These are phyloP conservation scores for Isurus oxyrinchus DNA, from an alignment of 2,113 vertebrate species.

Conservation along the genomic window DNA sequence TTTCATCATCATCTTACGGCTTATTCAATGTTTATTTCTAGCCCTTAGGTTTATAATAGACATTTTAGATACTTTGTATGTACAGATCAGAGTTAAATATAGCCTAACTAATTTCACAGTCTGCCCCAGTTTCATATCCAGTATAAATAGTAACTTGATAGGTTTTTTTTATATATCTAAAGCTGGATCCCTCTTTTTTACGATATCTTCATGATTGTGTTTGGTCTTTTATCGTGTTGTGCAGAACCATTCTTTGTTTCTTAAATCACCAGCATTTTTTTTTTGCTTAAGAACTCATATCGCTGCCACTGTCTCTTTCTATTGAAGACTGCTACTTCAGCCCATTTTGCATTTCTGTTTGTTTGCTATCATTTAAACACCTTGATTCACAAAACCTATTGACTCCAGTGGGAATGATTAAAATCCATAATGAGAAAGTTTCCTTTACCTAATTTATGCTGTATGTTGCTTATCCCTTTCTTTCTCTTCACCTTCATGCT, in stretches of 20 bases:
- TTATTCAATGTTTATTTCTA: neutral
- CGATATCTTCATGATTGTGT: neutral
- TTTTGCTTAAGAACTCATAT: too few relatives aligned
- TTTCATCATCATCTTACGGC: neutral
- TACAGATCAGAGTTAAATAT: neutral
- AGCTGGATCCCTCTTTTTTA: neutral
- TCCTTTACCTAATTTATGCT: too few relatives aligned
- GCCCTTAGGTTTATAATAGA: neutral
- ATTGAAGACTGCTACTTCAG: too few relatives aligned
- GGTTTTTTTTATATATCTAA: neutral
- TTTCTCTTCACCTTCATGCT: too few relatives aligned
- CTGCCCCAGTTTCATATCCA: neutral
- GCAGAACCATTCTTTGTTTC: neutral
- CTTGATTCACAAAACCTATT: too few relatives aligned
- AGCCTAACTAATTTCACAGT: neutral
- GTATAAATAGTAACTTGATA: neutral
- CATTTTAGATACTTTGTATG: neutral
- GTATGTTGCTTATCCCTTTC: too few relatives aligned
- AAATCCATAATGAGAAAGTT: too few relatives aligned
- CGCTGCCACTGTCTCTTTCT: too few relatives aligned
- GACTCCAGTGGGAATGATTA: too few relatives aligned
- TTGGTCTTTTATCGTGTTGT: neutral
- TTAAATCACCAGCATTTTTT: too few relatives aligned
- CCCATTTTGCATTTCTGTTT: too few relatives aligned
- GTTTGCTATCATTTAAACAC: too few relatives aligned